These are phyloP conservation scores for Trinectes maculatus DNA, from an alignment of 2,113 vertebrate species.

Conservation along the genomic window DNA sequence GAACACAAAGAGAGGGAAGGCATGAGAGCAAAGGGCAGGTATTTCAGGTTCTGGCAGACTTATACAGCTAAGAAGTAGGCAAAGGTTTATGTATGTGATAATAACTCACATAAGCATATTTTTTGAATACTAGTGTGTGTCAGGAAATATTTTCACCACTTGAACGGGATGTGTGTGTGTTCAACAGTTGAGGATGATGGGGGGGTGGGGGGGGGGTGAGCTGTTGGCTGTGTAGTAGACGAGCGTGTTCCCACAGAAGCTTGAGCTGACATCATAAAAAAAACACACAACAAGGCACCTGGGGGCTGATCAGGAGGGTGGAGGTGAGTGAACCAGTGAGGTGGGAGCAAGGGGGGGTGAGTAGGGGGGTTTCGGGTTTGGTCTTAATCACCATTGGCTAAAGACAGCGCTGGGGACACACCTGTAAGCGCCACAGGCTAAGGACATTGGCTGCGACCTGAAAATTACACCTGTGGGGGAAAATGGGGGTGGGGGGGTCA, in stretches of 20 bases:
- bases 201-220: conserved; percentile 50
- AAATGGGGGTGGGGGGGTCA: conserved; percentile 76
- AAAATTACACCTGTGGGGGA: conserved; percentile 95
- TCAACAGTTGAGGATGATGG: conserved; percentile 53
- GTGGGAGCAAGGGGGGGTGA: conserved; percentile 34
- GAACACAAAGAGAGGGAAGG: conserved; percentile 53
- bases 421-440: conserved; percentile 85
- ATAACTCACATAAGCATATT: conserved; percentile 23
- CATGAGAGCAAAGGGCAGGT: conserved; percentile 74
- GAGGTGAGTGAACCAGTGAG: conserved; percentile 61
- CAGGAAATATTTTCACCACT: conserved; percentile 9
- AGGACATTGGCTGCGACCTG: conserved; percentile 87
- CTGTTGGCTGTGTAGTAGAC: conserved; percentile 61
- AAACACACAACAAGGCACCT: conserved; percentile 75
- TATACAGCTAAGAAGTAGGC: conserved; percentile 33
- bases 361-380: conserved; percentile 29
- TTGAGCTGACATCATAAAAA: conserved; percentile 82
- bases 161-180: conserved; percentile 47
- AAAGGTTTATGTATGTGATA: conserved; percentile 46
- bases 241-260: conserved; percentile 79
- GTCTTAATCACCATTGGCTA: conserved; percentile 73
- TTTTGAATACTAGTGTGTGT: not conserved
- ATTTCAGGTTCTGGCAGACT: conserved; percentile 61
- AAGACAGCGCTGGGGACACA: conserved; percentile 87
- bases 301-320: conserved; percentile 60